These are phyloP conservation scores for Pteruthius melanotis DNA, from an alignment of 2,113 vertebrate genomes.

Conservation along the genomic window DNA sequence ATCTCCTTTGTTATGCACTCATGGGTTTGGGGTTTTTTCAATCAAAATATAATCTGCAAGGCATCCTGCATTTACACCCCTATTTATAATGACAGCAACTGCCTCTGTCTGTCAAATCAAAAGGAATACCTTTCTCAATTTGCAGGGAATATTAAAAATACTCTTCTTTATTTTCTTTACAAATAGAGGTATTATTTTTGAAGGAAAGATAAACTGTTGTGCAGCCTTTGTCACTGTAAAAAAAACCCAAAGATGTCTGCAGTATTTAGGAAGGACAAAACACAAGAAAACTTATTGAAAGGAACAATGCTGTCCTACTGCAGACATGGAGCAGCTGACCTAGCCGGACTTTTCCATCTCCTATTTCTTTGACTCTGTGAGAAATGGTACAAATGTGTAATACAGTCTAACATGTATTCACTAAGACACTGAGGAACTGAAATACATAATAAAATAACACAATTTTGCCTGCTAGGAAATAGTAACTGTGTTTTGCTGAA, in stretches of 20 bases:
- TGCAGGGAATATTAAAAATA: conserved; percentile 9
- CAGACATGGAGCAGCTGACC: neutral
- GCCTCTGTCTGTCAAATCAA: neutral
- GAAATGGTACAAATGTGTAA: neutral
- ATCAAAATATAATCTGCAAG: neutral
- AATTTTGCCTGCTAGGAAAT: conserved; percentile 2
- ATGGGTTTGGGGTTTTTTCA: neutral
- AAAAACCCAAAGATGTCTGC: neutral
- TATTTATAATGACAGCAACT: neutral
- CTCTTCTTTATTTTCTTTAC: neutral
- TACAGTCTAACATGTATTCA: neutral
- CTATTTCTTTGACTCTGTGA: conserved; percentile 16
- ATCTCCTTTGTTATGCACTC: neutral
- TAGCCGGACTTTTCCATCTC: conserved; percentile 10
- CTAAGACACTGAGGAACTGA: neutral
- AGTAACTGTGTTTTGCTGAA: conserved; percentile 20
- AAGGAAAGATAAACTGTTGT: neutral
- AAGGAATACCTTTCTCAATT: neutral
- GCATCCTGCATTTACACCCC: neutral
- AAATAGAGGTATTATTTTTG: neutral
- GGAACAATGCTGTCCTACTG: neutral
- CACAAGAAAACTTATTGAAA: neutral
- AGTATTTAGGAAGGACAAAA: neutral
- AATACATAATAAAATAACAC: neutral
- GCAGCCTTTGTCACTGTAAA: neutral